phyloP scores from a whole-genome alignment of 2,888 invertebrate species.

The Apodemia arnacis region DNA sequence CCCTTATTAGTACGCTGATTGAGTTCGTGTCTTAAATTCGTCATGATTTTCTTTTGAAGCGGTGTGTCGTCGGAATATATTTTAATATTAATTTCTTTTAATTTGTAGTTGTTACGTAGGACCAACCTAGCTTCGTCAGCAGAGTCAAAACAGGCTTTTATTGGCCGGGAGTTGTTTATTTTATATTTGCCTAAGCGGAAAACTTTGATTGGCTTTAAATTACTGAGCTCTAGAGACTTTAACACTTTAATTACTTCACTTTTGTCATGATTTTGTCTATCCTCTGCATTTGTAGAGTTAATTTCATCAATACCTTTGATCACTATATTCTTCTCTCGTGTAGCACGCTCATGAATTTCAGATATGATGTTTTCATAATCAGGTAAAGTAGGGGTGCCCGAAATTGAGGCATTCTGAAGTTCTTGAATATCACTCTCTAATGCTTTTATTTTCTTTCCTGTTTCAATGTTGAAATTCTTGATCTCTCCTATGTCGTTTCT shows the following conservation, averaged over 20 bases:
- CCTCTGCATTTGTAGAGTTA: background rate
- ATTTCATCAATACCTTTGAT: background rate
- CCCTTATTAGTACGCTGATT: background rate
- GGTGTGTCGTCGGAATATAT: background rate
- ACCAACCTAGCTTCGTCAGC: background rate
- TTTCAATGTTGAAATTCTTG: background rate
- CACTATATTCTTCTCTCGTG: background rate
- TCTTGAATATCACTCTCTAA: background rate
- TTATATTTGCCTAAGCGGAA: background rate
- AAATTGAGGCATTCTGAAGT: background rate
- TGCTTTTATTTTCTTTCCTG: background rate
- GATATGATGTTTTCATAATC: background rate
- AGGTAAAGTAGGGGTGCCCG: background rate
- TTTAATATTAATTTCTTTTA: background rate
- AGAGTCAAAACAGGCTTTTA: background rate
- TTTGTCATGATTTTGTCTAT: background rate
- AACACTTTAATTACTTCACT: background rate
- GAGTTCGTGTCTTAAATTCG: background rate
- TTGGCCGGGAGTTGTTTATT: background rate
- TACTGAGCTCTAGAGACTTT: background rate
- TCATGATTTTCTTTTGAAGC: background rate
- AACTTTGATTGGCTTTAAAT: background rate
- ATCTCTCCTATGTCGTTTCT: background rate
- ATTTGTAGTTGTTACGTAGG: background rate
- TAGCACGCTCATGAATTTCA: background rate